Base-by-base conservation (phyloP, 1,140 invertebrate species). In the Drosophila lacteicornis region DNA sequence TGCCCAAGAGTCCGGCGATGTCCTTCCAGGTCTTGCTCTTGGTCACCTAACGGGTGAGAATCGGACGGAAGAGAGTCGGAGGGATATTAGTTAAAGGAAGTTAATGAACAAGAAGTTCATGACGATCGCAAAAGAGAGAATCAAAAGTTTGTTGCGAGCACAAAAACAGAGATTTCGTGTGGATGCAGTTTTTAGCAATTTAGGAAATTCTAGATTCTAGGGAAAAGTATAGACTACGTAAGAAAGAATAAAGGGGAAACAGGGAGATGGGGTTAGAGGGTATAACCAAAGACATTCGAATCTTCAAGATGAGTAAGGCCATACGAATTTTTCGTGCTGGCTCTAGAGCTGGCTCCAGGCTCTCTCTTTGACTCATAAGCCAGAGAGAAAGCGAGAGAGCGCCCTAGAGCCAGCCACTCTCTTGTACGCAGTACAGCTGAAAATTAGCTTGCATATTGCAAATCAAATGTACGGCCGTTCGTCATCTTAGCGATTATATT, bases 21-120 rank as follows among this genome's bases (percentile, higher is more conserved):
- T 99, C 98, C 93, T 99, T 99, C 99, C 99, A 99, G 66, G 97
- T 97, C 93, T 99, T 99, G 92, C 97, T 97, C 94, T 99, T 99
- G 38, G 98, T 99, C 69, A 99, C 98, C 98, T 99, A 40, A 36
- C 50, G 53, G 36, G 36, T 36, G 43, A 30, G 27, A 30, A 30
- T 30, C 27, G 43, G 68, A 69, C 22, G 75, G 53, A 40, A 60
- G 22, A 77, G 33, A 55, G 36, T 43, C 17, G n/a, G 11, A 40
- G 11, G 13, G 27, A 62, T 58, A 19, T 51, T 40, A 66, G n/a
- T 55, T 15, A 25, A 25, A 4, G 22, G 22, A 25, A 25, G 3
- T 25, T 25, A 25, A 25, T 3, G 22, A 25, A 25, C 22, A 25
- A 25, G 22, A 25, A 25, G 25, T 60, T 60, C 40, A 45, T 61